Evolutionary conservation across 2,113 vertebrate species (phyloP).

Genomic region (Corythaixoides concolor): DNA sequence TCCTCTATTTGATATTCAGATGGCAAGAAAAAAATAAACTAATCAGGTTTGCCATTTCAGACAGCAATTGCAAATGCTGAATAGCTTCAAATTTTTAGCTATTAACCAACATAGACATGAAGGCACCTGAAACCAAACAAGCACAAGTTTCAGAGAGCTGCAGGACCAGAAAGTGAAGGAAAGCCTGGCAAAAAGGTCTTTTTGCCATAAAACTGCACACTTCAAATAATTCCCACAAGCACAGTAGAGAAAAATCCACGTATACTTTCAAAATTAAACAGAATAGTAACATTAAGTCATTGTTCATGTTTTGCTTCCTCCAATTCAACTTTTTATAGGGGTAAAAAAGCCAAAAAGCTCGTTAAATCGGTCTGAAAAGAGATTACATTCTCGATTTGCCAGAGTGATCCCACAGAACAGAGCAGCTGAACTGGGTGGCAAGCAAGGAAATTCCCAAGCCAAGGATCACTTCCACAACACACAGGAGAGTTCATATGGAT

Average conservation of each 20-base stretch:
- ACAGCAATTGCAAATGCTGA: not conserved
- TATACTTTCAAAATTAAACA: not conserved
- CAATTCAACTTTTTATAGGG: not conserved
- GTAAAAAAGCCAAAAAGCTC: not conserved
- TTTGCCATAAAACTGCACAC: not conserved
- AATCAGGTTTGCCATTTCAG: not conserved
- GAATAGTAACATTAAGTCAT: not conserved
- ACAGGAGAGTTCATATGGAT: not conserved
- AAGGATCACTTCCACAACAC: conserved; percentile 18
- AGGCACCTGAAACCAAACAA: not conserved
- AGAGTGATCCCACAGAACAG: not conserved
- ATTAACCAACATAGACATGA: not conserved
- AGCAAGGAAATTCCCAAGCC: conserved; percentile 37
- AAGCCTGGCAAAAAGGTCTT: not conserved
- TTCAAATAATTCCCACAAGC: not conserved
- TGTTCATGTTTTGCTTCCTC: not conserved
- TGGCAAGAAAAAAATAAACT: not conserved
- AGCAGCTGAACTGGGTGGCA: not conserved
- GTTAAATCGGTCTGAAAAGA: not conserved
- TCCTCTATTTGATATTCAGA: not conserved
- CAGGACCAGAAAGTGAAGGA: not conserved
- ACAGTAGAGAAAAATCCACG: not conserved
- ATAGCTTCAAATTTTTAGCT: not conserved
- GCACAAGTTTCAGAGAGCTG: not conserved
- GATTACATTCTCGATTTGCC: not conserved